These are phyloP conservation scores for Rhynchonycteris naso DNA, from an alignment of 2,797 vertebrate genomes.

Conservation along the genomic window DNA sequence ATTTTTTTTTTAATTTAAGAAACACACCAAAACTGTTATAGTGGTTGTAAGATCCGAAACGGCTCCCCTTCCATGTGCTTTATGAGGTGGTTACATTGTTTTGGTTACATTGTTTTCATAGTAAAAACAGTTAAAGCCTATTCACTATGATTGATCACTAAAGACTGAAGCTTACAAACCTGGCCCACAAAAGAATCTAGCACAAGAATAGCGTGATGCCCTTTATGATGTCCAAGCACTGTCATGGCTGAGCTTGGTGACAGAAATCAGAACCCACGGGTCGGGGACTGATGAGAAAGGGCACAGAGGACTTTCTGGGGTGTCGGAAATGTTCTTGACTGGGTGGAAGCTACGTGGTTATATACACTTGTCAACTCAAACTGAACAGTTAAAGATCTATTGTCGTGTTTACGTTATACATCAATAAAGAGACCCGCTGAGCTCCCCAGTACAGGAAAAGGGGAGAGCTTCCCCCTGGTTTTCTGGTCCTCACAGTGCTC, in stretches of 20 bases:
- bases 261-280: accelerated
- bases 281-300: background rate
- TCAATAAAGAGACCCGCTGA: background rate
- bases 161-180: background rate
- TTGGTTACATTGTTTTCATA: background rate
- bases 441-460: background rate
- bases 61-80: background rate
- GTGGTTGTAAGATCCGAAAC: background rate
- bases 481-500: accelerated
- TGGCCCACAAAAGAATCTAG: background rate
- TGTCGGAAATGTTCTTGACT: background rate
- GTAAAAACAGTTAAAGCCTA: background rate
- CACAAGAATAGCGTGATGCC: no score
- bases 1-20: background rate
- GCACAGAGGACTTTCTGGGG: background rate
- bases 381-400: background rate
- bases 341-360: background rate
- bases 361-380: background rate
- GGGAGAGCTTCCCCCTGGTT: background rate
- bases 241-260: background rate
- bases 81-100: accelerated
- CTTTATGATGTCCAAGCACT: accelerated
- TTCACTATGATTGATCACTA: background rate
- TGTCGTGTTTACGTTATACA: background rate
- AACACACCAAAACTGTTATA: background rate